Conservation (phyloP, 2,113 vertebrate genomes). For the Synodontis membranacea region DNA sequence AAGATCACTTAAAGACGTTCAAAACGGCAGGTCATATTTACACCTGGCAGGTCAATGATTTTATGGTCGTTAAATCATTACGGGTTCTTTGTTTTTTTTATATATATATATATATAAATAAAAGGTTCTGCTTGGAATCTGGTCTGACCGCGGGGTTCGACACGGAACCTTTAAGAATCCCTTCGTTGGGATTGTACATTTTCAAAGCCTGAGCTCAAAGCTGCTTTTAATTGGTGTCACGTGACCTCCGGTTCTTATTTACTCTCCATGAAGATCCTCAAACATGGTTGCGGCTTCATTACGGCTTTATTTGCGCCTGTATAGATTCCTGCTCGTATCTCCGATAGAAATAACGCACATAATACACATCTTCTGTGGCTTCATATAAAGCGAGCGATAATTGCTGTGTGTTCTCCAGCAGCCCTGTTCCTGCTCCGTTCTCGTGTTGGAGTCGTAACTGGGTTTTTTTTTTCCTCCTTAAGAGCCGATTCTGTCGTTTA, state of each 20-base stretch:
- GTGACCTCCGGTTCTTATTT: constrained; percentile 4
- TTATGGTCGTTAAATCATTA: neutral
- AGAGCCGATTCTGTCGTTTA: constrained; percentile 42
- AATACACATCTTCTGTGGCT: neutral
- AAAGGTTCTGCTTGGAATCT: neutral
- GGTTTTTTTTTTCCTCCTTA: neutral
- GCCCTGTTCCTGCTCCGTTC: constrained; percentile 9
- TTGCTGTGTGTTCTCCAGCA: constrained; percentile 6
- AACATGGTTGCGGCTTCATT: constrained; percentile 5
- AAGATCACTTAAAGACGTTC: neutral
- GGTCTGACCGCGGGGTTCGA: neutral
- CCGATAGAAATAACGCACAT: neutral
- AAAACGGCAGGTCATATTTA: no score
- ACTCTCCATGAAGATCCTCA: neutral
- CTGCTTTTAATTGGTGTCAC: constrained; percentile 15
- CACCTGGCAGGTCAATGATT: no score
- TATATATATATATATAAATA: no score
- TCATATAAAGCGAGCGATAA: neutral
- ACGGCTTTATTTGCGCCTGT: constrained; percentile 7
- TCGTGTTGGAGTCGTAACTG: constrained; percentile 19
- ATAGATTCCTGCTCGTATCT: neutral
- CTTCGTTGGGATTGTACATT: no score
- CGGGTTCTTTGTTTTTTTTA: no score
- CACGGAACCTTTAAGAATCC: neutral
- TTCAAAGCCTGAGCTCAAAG: neutral